Evolutionary conservation across 2,888 invertebrate species (phyloP).

Genomic region (Carcina quercana): DNA sequence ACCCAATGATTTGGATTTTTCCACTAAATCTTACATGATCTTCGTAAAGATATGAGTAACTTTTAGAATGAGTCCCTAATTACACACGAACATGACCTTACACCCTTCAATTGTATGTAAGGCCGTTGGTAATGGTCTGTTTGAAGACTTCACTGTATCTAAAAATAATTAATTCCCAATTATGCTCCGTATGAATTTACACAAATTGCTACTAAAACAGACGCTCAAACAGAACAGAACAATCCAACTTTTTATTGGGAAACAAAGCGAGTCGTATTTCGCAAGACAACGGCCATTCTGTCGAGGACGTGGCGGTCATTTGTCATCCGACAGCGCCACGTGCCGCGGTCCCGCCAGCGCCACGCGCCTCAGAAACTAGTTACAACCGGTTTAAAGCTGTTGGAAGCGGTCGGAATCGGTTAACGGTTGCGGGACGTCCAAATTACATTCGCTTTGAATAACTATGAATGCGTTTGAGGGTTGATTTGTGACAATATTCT

Average conservation of each 20-base stretch:
- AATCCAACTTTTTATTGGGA: conserved; percentile 7
- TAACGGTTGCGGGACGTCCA: background rate
- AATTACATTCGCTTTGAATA: conserved; percentile 2
- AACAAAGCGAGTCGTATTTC: conserved; percentile 27
- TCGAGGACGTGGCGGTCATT: conserved; percentile 21
- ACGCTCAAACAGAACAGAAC: background rate
- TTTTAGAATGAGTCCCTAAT: no score
- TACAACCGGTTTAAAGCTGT: conserved; percentile 4
- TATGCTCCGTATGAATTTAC: no score
- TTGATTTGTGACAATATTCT: conserved; percentile 25
- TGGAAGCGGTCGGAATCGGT: conserved; percentile 1
- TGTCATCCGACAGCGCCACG: conserved; percentile 22
- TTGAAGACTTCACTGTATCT: no score
- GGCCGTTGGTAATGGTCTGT: no score
- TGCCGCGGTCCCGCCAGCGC: conserved; percentile 8
- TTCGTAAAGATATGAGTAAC: no score
- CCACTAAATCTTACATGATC: no score
- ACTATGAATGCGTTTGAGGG: background rate
- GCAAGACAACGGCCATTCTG: conserved; percentile 30
- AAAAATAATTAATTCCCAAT: no score
- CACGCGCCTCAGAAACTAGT: conserved; percentile 5
- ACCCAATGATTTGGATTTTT: no score
- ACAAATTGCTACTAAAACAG: background rate
- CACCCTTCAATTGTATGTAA: no score
- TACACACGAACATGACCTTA: no score